phyloP scores from a whole-genome alignment of 2,797 vertebrate species.

The Sebastiscus albofasciatus region DNA sequence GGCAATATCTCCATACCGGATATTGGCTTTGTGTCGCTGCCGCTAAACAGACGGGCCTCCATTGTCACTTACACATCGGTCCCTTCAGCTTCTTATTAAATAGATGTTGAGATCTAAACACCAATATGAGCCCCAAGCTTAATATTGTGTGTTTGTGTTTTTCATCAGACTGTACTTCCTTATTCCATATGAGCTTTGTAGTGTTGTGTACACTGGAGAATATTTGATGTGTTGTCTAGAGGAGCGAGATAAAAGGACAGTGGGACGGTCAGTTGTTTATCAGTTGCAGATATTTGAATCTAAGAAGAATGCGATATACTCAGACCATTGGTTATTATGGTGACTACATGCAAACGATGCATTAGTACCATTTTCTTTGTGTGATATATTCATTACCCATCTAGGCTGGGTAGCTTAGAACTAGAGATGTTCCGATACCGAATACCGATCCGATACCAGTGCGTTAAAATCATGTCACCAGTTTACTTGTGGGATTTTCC shows the following conservation, averaged over 20 bases:
- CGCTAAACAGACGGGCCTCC: slow-evolving; percentile 46
- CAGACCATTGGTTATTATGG: background rate
- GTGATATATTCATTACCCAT: too few relatives aligned
- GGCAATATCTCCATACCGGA: slow-evolving; percentile 80
- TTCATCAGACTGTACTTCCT: slow-evolving; percentile 17
- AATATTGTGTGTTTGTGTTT: slow-evolving; percentile 45
- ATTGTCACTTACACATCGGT: slow-evolving; percentile 63
- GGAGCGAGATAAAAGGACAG: slow-evolving; percentile 26
- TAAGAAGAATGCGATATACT: background rate
- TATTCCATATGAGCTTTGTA: slow-evolving; percentile 6
- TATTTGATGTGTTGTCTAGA: slow-evolving; percentile 40
- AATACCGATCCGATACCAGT: too few relatives aligned
- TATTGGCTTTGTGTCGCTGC: slow-evolving; percentile 74
- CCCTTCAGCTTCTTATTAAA: slow-evolving; percentile 71
- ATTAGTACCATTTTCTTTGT: background rate
- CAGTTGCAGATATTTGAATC: slow-evolving; percentile 9
- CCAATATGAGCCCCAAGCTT: slow-evolving; percentile 42
- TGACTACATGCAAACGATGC: background rate
- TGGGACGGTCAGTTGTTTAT: slow-evolving; percentile 20
- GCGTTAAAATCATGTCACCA: too few relatives aligned
- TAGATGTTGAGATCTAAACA: slow-evolving; percentile 68
- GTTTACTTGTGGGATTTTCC: too few relatives aligned
- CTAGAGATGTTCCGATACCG: too few relatives aligned
- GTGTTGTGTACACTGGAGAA: slow-evolving; percentile 18
- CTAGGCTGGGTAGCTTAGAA: too few relatives aligned